Conservation (phyloP, 2,113 vertebrate genomes). For the Oreochromis aureus region DNA sequence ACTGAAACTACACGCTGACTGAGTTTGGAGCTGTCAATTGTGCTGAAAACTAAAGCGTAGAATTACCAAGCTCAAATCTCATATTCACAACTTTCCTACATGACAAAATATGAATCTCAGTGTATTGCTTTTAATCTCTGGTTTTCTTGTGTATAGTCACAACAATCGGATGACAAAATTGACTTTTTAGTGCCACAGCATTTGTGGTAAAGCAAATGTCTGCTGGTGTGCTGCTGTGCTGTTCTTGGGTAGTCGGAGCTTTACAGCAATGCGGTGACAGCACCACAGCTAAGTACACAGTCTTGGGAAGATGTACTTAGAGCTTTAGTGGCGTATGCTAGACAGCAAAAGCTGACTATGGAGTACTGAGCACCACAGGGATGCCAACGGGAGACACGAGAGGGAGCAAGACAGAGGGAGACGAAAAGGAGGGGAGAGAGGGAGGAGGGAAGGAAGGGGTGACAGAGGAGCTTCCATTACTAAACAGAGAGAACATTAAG, state of each 20-base stretch:
- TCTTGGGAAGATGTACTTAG: conserved; percentile 58
- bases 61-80: not conserved
- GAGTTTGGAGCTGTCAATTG: not conserved
- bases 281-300: conserved; percentile 49
- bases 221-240: not conserved
- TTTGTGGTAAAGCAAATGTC: not conserved
- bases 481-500: conserved; percentile 58
- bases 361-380: conserved; percentile 44
- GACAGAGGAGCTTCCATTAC: conserved; percentile 49
- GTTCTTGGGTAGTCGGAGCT: conserved; percentile 13
- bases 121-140: not conserved
- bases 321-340: conserved; percentile 58
- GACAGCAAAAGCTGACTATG: conserved; percentile 60
- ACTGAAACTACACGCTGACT: not conserved
- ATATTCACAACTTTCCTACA: not conserved
- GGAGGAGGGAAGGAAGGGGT: conserved; percentile 1
- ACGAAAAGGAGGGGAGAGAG: not conserved
- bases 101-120: not conserved
- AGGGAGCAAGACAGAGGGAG: conserved; percentile 31
- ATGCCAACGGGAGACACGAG: conserved; percentile 49
- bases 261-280: conserved; percentile 61
- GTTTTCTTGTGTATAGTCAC: not conserved
- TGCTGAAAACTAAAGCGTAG: not conserved
- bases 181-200: not conserved
- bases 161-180: not conserved